Percentiles rank a stretch among this genome's conserved stretches.
Conservation (phyloP, 2,797 vertebrate species). For the Argentina silus region DNA sequence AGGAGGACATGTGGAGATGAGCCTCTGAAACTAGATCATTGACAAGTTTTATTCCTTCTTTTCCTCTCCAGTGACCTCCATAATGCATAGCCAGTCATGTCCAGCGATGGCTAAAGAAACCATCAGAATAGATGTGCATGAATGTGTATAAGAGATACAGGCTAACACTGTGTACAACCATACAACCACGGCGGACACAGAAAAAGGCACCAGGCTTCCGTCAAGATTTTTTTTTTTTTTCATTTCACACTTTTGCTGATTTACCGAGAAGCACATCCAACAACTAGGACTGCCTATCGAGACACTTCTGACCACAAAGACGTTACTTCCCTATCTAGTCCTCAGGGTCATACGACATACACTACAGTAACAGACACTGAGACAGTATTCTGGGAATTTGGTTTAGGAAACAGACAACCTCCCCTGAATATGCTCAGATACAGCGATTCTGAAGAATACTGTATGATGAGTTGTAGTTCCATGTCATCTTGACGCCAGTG, state of each 20-base stretch:
- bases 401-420: background rate
- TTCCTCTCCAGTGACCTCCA: constrained; percentile 21
- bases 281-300: background rate
- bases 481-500: constrained; percentile 18
- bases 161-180: background rate
- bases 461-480: background rate
- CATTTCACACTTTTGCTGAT: constrained; percentile 37
- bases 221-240: background rate
- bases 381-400: background rate
- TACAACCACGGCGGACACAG: background rate
- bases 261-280: constrained; percentile 4
- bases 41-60: constrained; percentile 39
- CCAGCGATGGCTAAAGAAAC: background rate
- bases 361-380: background rate
- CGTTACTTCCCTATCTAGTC: background rate
- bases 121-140: background rate
- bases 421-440: background rate
- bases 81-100: background rate
- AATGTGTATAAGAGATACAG: background rate
- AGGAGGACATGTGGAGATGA: constrained; percentile 35
- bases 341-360: background rate
- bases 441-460: constrained; percentile 9
- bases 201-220: background rate
- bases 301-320: background rate
- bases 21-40: constrained; percentile 51